Percentiles rank a stretch among this genome's conserved stretches.
phyloP scores from a whole-genome alignment of 2,888 invertebrate species.

The Pammene fasciana region DNA sequence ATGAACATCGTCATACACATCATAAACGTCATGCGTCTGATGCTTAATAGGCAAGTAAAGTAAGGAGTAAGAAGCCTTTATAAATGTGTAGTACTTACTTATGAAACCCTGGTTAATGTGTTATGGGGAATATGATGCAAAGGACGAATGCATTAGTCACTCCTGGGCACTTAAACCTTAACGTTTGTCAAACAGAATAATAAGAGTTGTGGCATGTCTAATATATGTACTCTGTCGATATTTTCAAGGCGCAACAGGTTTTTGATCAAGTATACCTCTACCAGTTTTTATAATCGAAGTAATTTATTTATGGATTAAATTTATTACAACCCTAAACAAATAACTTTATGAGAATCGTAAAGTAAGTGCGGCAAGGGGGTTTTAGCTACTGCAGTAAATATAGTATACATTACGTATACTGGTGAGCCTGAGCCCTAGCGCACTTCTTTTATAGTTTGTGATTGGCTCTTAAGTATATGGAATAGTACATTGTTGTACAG shows the following conservation, averaged over 20 bases:
- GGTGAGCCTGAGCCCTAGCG: no score
- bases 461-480: no score
- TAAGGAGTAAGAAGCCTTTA: background rate
- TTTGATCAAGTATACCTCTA: constrained; percentile 1
- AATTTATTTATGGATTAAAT: constrained; percentile 7
- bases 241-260: constrained; percentile 23
- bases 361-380: background rate
- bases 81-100: background rate
- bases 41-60: background rate
- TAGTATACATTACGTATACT: background rate
- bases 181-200: constrained; percentile 16
- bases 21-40: background rate
- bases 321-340: constrained; percentile 17
- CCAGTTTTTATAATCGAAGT: constrained; percentile 9
- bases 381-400: background rate
- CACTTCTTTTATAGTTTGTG: no score
- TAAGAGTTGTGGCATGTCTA: constrained; percentile 21
- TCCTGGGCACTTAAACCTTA: constrained; percentile 30
- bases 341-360: constrained; percentile 3
- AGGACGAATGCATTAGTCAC: constrained; percentile 28
- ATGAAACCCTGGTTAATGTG: constrained; percentile 11
- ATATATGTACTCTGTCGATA: constrained; percentile 6
- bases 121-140: constrained; percentile 8
- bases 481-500: no score
- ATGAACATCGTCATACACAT: constrained; percentile 9